Conservation (phyloP, 2,888 invertebrate species). For the Ceraclea dissimilis region DNA sequence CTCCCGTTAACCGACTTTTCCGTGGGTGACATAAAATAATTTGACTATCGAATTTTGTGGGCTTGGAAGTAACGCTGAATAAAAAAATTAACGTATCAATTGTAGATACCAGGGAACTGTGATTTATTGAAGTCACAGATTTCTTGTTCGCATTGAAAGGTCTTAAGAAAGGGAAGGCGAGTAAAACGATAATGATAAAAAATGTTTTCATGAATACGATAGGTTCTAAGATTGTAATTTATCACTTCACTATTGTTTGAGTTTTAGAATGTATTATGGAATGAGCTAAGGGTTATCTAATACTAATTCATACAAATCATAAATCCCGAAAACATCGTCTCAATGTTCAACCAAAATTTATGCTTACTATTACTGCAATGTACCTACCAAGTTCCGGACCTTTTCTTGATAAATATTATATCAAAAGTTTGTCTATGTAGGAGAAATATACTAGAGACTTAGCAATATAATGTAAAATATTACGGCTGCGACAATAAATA, state of each 20-base stretch:
- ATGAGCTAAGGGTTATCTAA: background rate
- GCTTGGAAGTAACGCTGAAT: too few species aligned
- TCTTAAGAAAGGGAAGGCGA: background rate
- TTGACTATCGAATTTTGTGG: too few species aligned
- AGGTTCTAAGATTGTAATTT: background rate
- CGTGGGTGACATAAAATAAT: too few species aligned
- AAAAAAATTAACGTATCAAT: too few species aligned
- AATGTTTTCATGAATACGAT: background rate
- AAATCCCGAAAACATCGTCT: background rate
- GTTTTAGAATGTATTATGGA: background rate
- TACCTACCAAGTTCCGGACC: background rate
- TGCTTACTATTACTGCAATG: too few species aligned
- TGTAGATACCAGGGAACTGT: too few species aligned
- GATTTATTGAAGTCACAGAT: too few species aligned
- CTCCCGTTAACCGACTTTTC: too few species aligned
- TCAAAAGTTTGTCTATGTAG: background rate
- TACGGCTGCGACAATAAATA: conserved; percentile 23
- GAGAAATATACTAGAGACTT: background rate
- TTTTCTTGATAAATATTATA: conserved; percentile 1
- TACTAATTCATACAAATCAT: background rate
- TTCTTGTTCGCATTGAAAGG: too few species aligned
- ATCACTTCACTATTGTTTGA: background rate
- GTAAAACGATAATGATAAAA: background rate
- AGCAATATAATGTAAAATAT: conserved; percentile 16
- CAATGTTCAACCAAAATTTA: background rate